Conservation (phyloP, 2,888 invertebrate genomes). For the Scotopteryx bipunctaria region DNA sequence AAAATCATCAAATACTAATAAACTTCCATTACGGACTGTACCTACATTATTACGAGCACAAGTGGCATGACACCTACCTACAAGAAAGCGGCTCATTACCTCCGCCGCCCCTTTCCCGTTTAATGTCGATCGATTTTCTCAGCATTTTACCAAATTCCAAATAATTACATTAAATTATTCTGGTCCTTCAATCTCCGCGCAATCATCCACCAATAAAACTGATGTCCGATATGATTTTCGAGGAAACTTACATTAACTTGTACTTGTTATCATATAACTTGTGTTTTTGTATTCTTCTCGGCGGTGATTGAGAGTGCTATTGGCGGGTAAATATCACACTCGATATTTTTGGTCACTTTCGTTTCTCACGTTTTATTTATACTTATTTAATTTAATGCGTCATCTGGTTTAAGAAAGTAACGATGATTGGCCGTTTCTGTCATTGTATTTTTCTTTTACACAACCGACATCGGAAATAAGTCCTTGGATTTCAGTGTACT, state of each 20-base stretch:
- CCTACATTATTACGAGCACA: slow-evolving; percentile 19
- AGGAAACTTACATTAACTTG: slow-evolving; percentile 49
- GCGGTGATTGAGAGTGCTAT: slow-evolving; percentile 3
- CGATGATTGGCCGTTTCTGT: no score
- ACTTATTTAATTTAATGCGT: neutral
- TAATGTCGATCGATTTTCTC: slow-evolving; percentile 51
- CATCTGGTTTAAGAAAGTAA: neutral
- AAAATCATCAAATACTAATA: no score
- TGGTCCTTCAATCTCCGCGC: slow-evolving; percentile 46
- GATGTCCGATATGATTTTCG: slow-evolving; percentile 57
- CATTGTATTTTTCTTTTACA: no score
- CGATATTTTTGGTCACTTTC: slow-evolving; percentile 9
- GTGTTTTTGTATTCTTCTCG: slow-evolving; percentile 32
- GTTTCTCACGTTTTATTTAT: slow-evolving; percentile 16
- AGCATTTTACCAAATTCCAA: slow-evolving; percentile 56
- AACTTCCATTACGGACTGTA: no score
- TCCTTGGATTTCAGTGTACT: no score
- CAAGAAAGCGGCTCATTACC: slow-evolving; percentile 28
- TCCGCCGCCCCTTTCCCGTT: slow-evolving; percentile 44
- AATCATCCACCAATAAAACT: slow-evolving; percentile 58
- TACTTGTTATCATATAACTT: slow-evolving; percentile 6
- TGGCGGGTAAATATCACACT: slow-evolving; percentile 3
- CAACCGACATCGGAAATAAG: no score
- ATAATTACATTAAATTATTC: slow-evolving; percentile 61
- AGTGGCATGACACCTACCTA: slow-evolving; percentile 27